Evolutionary conservation across 2,113 vertebrate genomes (phyloP).

Genomic region (Thamnaconus septentrionalis): DNA sequence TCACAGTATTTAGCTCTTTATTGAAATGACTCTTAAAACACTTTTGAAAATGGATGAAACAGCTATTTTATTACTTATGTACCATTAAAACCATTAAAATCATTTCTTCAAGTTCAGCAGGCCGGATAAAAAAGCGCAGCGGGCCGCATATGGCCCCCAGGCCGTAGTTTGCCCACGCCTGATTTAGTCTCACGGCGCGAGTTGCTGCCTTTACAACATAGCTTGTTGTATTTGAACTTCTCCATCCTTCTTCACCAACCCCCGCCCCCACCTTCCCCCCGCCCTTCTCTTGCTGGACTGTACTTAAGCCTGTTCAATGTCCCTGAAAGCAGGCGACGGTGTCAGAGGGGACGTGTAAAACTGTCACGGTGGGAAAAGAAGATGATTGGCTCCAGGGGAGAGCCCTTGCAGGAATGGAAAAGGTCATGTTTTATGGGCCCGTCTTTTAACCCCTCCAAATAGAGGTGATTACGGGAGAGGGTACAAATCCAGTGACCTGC

Average conservation of each 20-base stretch:
- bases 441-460: slow-evolving; percentile 47
- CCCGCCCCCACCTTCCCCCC: not conserved
- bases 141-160: no score
- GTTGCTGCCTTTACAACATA: no score
- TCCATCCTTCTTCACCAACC: not conserved
- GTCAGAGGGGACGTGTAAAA: slow-evolving; percentile 52
- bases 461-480: slow-evolving; percentile 46
- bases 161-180: no score
- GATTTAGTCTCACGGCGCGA: no score
- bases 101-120: no score
- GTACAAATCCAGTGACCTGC: slow-evolving; percentile 10
- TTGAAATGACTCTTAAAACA: no score
- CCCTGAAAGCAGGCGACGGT: slow-evolving; percentile 13
- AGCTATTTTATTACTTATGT: no score
- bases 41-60: no score
- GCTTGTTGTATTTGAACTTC: not conserved
- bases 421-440: slow-evolving; percentile 48
- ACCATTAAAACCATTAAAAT: no score
- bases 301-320: slow-evolving; percentile 21
- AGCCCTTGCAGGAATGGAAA: slow-evolving; percentile 24
- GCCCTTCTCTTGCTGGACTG: not conserved
- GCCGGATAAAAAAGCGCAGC: no score
- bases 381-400: not conserved
- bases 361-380: slow-evolving; percentile 40
- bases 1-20: no score